Evolutionary conservation across 2,113 vertebrate genomes (phyloP).

Genomic region (Hyaena hyaena): DNA sequence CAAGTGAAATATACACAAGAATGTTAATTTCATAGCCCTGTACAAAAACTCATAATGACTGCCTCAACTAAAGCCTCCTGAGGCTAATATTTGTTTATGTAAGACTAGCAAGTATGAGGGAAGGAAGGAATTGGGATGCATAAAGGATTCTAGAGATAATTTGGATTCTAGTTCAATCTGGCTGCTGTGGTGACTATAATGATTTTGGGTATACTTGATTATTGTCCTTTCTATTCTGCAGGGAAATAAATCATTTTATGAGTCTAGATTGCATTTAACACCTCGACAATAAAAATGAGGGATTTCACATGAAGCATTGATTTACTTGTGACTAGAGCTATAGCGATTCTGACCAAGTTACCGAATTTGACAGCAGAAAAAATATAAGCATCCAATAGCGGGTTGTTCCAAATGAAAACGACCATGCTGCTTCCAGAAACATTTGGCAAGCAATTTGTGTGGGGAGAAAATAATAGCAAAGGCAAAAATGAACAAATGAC

Average conservation of each 20-base stretch:
- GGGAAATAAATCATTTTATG: slow-evolving; percentile 54
- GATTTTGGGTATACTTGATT: slow-evolving; percentile 52
- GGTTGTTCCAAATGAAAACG: slow-evolving; percentile 57
- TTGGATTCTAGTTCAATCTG: slow-evolving; percentile 17
- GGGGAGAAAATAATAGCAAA: slow-evolving; percentile 42
- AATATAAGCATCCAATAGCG: slow-evolving; percentile 25
- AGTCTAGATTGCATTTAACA: slow-evolving; percentile 54
- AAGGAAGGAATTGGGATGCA: neutral
- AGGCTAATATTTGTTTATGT: neutral
- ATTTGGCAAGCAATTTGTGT: slow-evolving; percentile 55
- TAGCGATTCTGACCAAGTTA: slow-evolving; percentile 58
- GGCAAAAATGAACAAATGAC: slow-evolving; percentile 59
- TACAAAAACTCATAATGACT: neutral
- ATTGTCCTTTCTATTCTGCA: neutral
- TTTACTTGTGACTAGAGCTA: slow-evolving; percentile 53
- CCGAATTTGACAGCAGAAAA: slow-evolving; percentile 53
- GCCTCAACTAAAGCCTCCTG: neutral
- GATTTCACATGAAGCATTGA: slow-evolving; percentile 48
- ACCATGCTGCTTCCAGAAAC: slow-evolving; percentile 45
- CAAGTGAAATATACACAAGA: neutral
- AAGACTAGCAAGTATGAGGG: neutral
- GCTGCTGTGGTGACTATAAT: neutral
- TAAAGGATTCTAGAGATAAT: neutral
- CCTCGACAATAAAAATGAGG: slow-evolving; percentile 62
- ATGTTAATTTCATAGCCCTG: neutral